Evolutionary conservation across 2,797 vertebrate genomes (phyloP), one percentile per base, ranked within the genome.

Genomic region (Sebastes minor): DNA sequence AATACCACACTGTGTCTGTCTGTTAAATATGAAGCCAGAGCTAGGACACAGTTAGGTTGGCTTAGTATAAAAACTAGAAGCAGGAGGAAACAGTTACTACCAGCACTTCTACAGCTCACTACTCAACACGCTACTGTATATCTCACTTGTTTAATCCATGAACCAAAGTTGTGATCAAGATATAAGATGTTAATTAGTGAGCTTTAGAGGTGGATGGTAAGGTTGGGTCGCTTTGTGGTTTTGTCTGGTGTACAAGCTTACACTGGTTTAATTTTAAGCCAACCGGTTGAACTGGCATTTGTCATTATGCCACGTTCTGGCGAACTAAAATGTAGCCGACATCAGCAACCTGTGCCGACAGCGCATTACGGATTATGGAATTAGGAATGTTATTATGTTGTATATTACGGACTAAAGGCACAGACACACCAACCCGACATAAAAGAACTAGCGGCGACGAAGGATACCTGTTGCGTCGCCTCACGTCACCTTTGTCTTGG

Each of bases 301-400:
- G 42, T 46, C 42, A 46, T 46, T 46, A 46, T 46, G 42, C 6
- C 42, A 46, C 16, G 16, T 46, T 46, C 16, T 46, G 42, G 42
- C 1, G 0, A 46, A 0, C 0, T 8, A 46, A 46, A 46, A 46
- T 46, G 16, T 46, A 46, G 42, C 42, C 16, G 6, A 46, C 42
- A 46, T 46, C 42, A 18, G 16, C 16, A 46, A 46, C 42, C 42
- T 18, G 42, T 46, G 42, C 3, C 42, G 16, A 46, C 16, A 0
- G 16, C 16, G 42, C 0, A 46, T 46, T 46, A 46, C 16, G 16
- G 14, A 46, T 46, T 8, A 46, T 18, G 16, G 42, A 20, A 52
- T 52, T 52, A n/a, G 0, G 0, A 2, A 52, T 52, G 49, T 52
- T 52, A 52, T 52, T 52, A 52, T 52, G 0, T 52, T 52, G 0